Base-by-base conservation (phyloP, 2,888 invertebrate species). In the Chrysina gloriosa region DNA sequence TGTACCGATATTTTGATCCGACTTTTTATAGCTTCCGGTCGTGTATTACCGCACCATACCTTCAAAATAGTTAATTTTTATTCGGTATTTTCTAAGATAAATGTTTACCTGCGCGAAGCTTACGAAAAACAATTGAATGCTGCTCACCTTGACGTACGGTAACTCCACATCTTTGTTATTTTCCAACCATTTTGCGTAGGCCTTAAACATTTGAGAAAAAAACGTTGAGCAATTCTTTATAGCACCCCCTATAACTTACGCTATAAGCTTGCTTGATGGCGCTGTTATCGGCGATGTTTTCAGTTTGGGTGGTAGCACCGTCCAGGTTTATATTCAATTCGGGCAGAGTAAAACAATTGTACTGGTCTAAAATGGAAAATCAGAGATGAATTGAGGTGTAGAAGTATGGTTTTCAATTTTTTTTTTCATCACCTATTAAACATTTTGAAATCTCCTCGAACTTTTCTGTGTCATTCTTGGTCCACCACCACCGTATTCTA, bases 221-320 rank as follows among this genome's bases (percentile, higher is more conserved):
- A 36, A 29, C n/a, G n/a, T n/a, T n/a, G n/a, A n/a, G n/a, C n/a
- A n/a, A n/a, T n/a, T n/a, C 16, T 54, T 34, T 56, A 31, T 2
- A 14, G 3, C 3, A n/a, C 11, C 27, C 3, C 2, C 6, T 27
- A n/a, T n/a, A 1, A 52, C 48, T 56, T 67, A 63, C 67, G 14
- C 58, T 83, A 74, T 93, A 97, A 0, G 97, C 93, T 82, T 97
- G 95, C 78, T 97, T 95, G 63, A 98, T 88, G 0, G 97, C 97
- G 0, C 97, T 97, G 79, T 97, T 97, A 80, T 98, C 98, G 0
- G 97, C 97, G 77, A 98, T 97, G 79, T 98, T 97, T 83, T 97
- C 97, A 0, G 94, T 94, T 85, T 89, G 83, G 0, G 97, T 97
- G 76, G 90, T 91, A 64, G 90, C 85, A 0, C 94, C 93, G 75